Conservation (phyloP, 2,113 vertebrate genomes). For the Okapia johnstoni region DNA sequence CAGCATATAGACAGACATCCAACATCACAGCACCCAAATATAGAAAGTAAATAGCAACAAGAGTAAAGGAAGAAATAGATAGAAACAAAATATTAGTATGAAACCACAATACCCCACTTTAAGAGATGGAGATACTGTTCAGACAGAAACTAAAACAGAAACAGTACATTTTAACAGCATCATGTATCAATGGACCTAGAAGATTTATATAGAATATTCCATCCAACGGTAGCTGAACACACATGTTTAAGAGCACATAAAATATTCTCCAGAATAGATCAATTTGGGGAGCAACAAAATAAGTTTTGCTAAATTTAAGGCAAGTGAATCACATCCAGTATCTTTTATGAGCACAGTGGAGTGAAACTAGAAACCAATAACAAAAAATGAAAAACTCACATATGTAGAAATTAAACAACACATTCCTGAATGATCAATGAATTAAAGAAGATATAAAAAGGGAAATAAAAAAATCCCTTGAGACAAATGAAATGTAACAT, state of each 20-base stretch:
- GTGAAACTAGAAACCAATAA: background rate
- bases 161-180: background rate
- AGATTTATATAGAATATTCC: background rate
- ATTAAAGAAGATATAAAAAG: background rate
- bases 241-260: background rate
- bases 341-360: background rate
- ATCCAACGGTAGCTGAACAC: background rate
- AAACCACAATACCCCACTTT: background rate
- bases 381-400: background rate
- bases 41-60: background rate
- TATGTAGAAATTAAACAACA: background rate
- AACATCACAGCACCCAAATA: background rate
- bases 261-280: background rate
- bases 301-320: background rate
- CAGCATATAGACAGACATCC: background rate
- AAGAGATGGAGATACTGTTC: background rate
- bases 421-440: background rate
- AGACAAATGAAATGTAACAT: background rate
- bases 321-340: background rate
- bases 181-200: background rate
- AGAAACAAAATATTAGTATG: background rate
- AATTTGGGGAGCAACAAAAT: background rate
- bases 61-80: background rate
- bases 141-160: background rate
- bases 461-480: background rate